phyloP scores from a whole-genome alignment of 2,113 vertebrate species.

The Chitala chitala region DNA sequence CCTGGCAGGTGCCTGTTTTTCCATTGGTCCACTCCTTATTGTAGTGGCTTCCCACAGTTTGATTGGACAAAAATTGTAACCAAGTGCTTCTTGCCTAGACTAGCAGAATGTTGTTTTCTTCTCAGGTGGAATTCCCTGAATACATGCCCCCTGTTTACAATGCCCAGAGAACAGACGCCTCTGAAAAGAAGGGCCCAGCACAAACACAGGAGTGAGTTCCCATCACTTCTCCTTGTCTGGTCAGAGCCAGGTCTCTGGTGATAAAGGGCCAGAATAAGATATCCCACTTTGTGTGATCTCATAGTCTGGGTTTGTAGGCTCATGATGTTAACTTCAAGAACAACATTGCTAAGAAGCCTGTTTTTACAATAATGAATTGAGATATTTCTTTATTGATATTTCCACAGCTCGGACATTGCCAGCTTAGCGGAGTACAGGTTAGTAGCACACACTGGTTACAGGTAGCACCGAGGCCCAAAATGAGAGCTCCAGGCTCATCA shows the following conservation, averaged over 20 bases:
- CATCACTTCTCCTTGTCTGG: background rate
- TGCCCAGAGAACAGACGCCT: background rate
- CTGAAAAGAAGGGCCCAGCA: slow-evolving; percentile 29
- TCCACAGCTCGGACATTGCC: slow-evolving; percentile 43
- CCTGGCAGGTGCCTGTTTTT: slow-evolving; percentile 75
- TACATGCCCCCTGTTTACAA: slow-evolving; percentile 69
- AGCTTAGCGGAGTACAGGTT: slow-evolving; percentile 51
- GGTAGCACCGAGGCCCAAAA: background rate
- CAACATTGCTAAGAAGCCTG: background rate
- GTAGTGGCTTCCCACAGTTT: background rate
- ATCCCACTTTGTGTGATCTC: too few species aligned
- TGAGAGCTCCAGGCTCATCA: too few species aligned
- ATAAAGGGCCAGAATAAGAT: too few species aligned
- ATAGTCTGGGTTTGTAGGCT: background rate
- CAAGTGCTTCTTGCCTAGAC: too few species aligned
- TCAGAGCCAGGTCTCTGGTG: too few species aligned
- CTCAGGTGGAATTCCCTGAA: slow-evolving; percentile 69
- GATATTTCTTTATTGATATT: background rate
- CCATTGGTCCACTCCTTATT: background rate
- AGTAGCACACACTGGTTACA: slow-evolving; percentile 10
- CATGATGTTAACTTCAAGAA: background rate
- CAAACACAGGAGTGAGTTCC: slow-evolving; percentile 43
- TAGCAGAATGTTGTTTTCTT: background rate
- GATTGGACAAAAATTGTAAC: background rate
- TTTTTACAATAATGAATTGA: background rate